Evolutionary conservation across 2,888 invertebrate genomes (phyloP).

Genomic region (Yponomeuta plumbellus): DNA sequence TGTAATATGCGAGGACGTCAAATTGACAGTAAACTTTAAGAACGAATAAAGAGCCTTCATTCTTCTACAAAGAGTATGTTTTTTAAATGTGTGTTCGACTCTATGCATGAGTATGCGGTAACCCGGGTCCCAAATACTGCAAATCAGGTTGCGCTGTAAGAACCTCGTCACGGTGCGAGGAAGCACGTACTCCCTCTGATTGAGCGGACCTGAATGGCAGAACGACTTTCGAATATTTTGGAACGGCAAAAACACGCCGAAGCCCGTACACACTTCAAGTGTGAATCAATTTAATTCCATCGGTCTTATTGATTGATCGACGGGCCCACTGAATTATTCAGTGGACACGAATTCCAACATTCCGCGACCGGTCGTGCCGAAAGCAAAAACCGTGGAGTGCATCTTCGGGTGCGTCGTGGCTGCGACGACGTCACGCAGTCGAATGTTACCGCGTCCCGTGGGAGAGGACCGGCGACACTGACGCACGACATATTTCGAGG

Average conservation of each 20-base stretch:
- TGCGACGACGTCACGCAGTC: conserved; percentile 37
- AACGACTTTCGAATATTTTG: conserved; percentile 67
- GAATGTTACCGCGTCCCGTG: conserved; percentile 52
- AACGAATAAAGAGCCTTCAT: not conserved
- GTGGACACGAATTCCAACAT: conserved; percentile 68
- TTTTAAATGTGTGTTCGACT: not conserved
- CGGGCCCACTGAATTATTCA: conserved; percentile 72
- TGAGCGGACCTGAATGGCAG: conserved; percentile 58
- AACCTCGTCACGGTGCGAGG: conserved; percentile 18
- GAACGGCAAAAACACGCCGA: conserved; percentile 64
- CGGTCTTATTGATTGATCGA: conserved; percentile 73
- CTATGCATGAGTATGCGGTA: not conserved
- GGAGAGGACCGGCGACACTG: conserved; percentile 45
- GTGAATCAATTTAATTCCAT: conserved; percentile 74
- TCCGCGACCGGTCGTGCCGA: conserved; percentile 50
- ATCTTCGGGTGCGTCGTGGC: conserved; percentile 21
- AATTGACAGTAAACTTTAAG: not conserved
- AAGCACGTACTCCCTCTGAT: conserved; percentile 55
- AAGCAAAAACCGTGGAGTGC: conserved; percentile 44
- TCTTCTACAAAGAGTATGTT: not conserved
- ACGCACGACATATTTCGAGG: conserved; percentile 44
- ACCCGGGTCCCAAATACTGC: not conserved
- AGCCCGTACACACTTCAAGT: conserved; percentile 66
- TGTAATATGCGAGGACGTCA: too few species aligned
- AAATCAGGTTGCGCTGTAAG: conserved; percentile 10